Conservation (phyloP, 2,888 invertebrate genomes). For the Habrosyne pyritoides region DNA sequence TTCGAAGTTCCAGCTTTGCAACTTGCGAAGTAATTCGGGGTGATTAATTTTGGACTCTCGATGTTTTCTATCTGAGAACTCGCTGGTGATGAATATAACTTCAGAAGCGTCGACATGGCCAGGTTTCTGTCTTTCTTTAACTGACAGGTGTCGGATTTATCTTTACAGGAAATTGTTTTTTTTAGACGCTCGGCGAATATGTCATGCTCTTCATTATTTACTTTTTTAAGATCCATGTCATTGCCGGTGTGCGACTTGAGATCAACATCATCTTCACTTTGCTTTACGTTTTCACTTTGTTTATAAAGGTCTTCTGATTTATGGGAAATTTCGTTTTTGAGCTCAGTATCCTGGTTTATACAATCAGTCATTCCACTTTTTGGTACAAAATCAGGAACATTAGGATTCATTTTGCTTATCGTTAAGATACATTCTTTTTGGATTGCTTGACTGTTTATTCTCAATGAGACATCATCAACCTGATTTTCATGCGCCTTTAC, state of each 20-base stretch:
- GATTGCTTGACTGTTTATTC: slow-evolving; percentile 4
- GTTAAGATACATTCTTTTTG: slow-evolving; percentile 20
- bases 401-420: slow-evolving; percentile 59
- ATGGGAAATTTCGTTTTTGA: neutral
- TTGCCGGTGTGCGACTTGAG: neutral
- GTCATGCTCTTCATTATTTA: slow-evolving; percentile 16
- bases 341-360: neutral
- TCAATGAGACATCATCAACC: neutral
- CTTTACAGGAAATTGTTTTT: slow-evolving; percentile 44
- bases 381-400: slow-evolving; percentile 56
- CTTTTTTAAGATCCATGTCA: slow-evolving; percentile 9
- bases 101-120: slow-evolving; percentile 59
- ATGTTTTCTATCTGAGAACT: slow-evolving; percentile 10
- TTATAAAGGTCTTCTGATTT: neutral
- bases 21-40: slow-evolving; percentile 50
- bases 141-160: slow-evolving; percentile 37
- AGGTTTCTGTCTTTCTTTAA: slow-evolving; percentile 51
- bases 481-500: neutral
- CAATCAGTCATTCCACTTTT: slow-evolving; percentile 12
- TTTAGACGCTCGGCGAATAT: slow-evolving; percentile 40
- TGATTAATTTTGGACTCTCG: slow-evolving; percentile 40
- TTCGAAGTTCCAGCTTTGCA: neutral
- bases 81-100: slow-evolving; percentile 38
- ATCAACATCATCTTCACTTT: slow-evolving; percentile 11
- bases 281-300: neutral